Evolutionary conservation across 2,797 vertebrate species (phyloP).

Genomic region (Esox lucius): DNA sequence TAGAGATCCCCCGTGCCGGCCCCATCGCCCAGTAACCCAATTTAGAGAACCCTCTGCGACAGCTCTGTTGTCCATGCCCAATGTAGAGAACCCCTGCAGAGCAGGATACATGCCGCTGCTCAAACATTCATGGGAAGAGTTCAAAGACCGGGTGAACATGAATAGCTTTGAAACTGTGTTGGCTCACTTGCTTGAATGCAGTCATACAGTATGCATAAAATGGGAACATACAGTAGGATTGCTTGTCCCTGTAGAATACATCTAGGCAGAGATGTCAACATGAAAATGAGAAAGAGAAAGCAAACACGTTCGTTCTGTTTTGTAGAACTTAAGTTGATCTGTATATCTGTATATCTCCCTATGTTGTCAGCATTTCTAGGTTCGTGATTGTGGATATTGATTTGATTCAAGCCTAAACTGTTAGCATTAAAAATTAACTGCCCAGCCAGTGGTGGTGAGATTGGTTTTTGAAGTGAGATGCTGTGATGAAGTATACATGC

Average conservation of each 20-base stretch:
- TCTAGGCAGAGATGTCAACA: background rate
- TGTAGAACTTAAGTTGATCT: background rate
- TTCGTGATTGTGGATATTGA: background rate
- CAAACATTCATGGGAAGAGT: slow-evolving; percentile 3
- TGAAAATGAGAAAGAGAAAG: background rate
- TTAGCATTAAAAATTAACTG: background rate
- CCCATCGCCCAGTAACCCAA: no score
- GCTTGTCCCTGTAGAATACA: background rate
- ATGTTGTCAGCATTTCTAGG: background rate
- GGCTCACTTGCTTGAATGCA: background rate
- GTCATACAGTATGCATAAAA: background rate
- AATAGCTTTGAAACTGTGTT: background rate
- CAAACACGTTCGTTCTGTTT: background rate
- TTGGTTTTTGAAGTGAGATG: background rate
- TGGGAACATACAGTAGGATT: background rate
- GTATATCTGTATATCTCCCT: background rate
- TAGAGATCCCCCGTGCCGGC: no score
- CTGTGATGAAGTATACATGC: background rate
- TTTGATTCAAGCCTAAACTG: background rate
- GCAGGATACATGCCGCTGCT: background rate
- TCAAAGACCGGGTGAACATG: background rate
- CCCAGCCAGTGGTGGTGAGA: background rate
- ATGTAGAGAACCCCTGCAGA: background rate
- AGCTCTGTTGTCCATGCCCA: background rate
- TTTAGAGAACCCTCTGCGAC: background rate